Evolutionary conservation across 2,797 vertebrate species (phyloP), one percentile per base, ranked within the genome.

Genomic region (Sebastes baramenuke): DNA sequence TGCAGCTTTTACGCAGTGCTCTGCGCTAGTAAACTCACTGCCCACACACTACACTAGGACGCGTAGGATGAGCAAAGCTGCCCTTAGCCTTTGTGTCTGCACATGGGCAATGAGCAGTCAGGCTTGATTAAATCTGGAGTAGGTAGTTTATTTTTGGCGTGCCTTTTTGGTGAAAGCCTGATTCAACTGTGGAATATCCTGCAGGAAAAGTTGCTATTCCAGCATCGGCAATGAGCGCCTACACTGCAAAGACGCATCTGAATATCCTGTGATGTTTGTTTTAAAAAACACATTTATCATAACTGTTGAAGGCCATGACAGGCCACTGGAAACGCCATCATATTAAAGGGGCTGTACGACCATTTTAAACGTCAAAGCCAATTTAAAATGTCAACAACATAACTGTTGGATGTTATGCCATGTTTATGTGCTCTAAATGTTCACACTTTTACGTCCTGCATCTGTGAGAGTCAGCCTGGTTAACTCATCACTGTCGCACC

Each of bases 401-500:
- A 24, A 25, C 24, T 52, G 56, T 12, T 64, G 61, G 55, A 30
- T 29, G 56, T 29, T 34, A 18, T 30, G 29, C n/a, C 32, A 60
- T 62, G 25, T 81, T 80, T 72, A 68, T 65, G 55, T 29, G 16
- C 59, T 52, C 6, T 34, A 16, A 68, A 27, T 74, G 70, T 72
- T 78, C 22, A 62, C 27, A 62, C 27, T 72, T 75, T 54, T 30
- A 67, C 75, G 42, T 77, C 64, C 32, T 60, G 10, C 61, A 67
- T 72, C 69, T 83, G 32, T 56, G 16, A 69, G 38, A 24, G 54
- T 42, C 46, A 49, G 67, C 5, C 79, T 87, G 82, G n/a, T 60
- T 67, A 85, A 82, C 30, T 72, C 77, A 80, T 79, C 55, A 58
- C 29, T 32, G 69, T 68, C 70, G 32, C 59, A 76, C 72, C 72